Percentiles rank a stretch among this genome's conserved stretches.
Evolutionary conservation across 35 echinoderm and acorn worm species (phyloP).

Genomic region (Chiridota heheva): DNA sequence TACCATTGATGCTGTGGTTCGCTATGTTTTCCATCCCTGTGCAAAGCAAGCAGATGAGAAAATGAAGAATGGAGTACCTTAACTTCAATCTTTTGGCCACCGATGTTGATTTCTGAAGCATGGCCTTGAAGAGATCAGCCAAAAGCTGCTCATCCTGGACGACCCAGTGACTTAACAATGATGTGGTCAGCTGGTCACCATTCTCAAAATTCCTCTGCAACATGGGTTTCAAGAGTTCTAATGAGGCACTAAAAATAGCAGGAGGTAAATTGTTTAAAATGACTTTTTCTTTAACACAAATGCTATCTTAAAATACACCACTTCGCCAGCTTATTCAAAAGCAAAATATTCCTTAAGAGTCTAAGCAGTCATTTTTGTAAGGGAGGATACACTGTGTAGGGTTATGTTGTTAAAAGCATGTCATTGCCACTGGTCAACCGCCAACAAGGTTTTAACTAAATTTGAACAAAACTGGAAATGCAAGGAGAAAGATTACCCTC

Average conservation of each 20-base stretch:
- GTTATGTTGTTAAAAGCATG: not conserved
- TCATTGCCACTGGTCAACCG: too few relatives aligned
- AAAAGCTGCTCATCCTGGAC: conserved; percentile 87
- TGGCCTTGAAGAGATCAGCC: conserved; percentile 78
- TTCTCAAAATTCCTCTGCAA: conserved; percentile 61
- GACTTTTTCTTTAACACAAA: too few relatives aligned
- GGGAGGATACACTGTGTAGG: not conserved
- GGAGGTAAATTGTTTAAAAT: not conserved
- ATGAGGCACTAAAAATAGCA: conserved; percentile 44
- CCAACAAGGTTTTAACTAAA: too few relatives aligned
- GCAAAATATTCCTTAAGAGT: too few relatives aligned
- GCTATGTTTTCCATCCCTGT: too few relatives aligned
- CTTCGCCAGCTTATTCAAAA: too few relatives aligned
- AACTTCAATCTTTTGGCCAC: conserved; percentile 81
- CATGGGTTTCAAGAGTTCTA: conserved; percentile 83
- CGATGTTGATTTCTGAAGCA: conserved; percentile 72
- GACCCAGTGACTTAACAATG: conserved; percentile 88
- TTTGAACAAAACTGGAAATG: too few relatives aligned
- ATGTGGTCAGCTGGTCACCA: conserved; percentile 73
- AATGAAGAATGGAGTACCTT: conserved; percentile 60
- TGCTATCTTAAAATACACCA: too few relatives aligned
- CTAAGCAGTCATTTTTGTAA: not conserved
- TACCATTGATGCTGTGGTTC: too few relatives aligned
- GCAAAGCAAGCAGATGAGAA: too few relatives aligned
- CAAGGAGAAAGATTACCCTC: too few relatives aligned